Base-by-base conservation (phyloP, 2,797 vertebrate genomes). In the Brotogeris chrysoptera region DNA sequence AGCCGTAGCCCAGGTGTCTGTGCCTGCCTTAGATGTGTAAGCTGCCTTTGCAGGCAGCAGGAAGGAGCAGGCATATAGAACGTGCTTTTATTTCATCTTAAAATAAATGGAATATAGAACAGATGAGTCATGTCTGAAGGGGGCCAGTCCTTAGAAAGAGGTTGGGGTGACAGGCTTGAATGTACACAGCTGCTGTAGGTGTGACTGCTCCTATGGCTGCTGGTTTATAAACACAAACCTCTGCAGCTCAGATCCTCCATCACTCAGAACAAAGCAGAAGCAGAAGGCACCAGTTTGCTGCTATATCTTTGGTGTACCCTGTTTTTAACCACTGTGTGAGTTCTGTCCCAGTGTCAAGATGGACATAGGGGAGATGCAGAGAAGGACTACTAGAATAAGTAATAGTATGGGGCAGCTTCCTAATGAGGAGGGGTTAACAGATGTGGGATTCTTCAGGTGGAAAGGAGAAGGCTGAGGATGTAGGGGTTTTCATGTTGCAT, bases 401-500 rank as follows among this genome's bases (percentile, higher is more conserved):
- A 49, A 47, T 28, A 73, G 17, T 12, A 30, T 65, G n/a, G 28
- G 18, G 7, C 44, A 84, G 49, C 41, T 90, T 23, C 17, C 64
- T 57, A 16, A 16, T 2, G 7, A 76, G 32, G 19, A n/a, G 21
- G 9, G 5, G 2, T 79, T 73, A 70, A n/a, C 25, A 77, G 39
- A 34, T 53, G 10, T 68, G 38, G 3, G 4, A 61, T 20, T 21
- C 14, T 87, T 91, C 50, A 70, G 3, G 16, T 73, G 64, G 43
- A 80, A n/a, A 85, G 68, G 19, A 77, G 57, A 72, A 90, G 17
- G 18, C 27, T 49, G 34, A 80, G 43, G 23, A 9, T 3, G 23
- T 59, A 25, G 10, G 23, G 55, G 21, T 97, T 97, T 97, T 95
- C 95, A 93, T 91, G 92, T 98, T 95, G 97, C 97, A 97, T 96